A percentile compares a stretch with the other conserved stretches of the same genome.
These are phyloP conservation scores for Heliconius eleuchia DNA, from an alignment of 1,140 invertebrate genomes.

Conservation along the genomic window DNA sequence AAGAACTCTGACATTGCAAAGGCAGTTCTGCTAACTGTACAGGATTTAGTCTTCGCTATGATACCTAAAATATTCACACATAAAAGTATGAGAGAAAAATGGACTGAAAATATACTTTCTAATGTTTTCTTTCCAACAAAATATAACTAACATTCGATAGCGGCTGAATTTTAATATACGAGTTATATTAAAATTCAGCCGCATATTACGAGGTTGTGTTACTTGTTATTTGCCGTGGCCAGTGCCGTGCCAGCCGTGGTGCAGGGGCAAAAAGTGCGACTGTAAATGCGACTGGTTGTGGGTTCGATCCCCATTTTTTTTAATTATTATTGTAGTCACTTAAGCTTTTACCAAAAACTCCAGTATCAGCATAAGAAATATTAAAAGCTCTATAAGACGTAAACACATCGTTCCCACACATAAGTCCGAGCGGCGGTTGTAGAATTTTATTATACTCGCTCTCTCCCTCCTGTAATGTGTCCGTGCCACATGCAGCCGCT, in stretches of 20 bases:
- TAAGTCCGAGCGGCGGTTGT: conserved; percentile 50
- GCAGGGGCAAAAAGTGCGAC: too few relatives aligned
- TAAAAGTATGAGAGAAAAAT: too few relatives aligned
- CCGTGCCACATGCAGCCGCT: conserved; percentile 55
- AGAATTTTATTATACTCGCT: conserved; percentile 50
- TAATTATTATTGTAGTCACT: neutral
- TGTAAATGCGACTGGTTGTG: too few relatives aligned
- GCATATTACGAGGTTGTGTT: too few relatives aligned
- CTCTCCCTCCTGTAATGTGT: conserved; percentile 44
- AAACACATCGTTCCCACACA: conserved; percentile 43
- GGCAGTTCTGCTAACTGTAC: conserved; percentile 42
- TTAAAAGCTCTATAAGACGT: conserved; percentile 60
- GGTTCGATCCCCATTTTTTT: neutral
- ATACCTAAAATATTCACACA: conserved; percentile 42
- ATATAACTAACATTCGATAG: too few relatives aligned
- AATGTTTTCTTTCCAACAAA: too few relatives aligned
- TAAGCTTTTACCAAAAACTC: conserved; percentile 56
- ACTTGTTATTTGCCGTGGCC: too few relatives aligned
- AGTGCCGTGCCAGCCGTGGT: too few relatives aligned
- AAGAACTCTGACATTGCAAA: conserved; percentile 51
- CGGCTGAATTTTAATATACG: too few relatives aligned
- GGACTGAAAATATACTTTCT: too few relatives aligned
- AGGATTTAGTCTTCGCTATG: conserved; percentile 48
- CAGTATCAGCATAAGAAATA: conserved; percentile 58
- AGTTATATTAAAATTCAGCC: too few relatives aligned